Evolutionary conservation across 2,888 invertebrate species (phyloP).

Genomic region (Heliconius cydno): DNA sequence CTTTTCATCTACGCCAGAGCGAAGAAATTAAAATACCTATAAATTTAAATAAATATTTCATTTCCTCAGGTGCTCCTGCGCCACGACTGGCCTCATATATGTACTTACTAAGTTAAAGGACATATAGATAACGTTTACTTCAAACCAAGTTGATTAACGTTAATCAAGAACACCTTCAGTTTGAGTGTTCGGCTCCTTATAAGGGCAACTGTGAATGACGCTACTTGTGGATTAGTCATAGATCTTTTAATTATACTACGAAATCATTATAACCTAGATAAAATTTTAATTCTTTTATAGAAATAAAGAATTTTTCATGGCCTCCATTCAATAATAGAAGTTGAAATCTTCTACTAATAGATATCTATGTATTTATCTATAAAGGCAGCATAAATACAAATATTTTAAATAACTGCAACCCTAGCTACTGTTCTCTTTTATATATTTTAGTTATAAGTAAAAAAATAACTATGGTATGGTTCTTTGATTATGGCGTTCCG

Average conservation of each 20-base stretch:
- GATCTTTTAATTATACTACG: constrained; percentile 5
- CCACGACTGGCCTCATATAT: too few species aligned
- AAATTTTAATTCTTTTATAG: too few species aligned
- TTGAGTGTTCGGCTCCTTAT: constrained; percentile 25
- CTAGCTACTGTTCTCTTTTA: not conserved
- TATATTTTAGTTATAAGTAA: not conserved
- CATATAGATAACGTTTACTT: not conserved
- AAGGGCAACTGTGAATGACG: constrained; percentile 27
- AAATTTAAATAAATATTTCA: too few species aligned
- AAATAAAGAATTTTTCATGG: too few species aligned
- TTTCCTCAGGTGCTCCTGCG: too few species aligned
- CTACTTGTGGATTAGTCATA: constrained; percentile 32
- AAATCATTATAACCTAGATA: not conserved
- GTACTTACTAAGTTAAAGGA: too few species aligned
- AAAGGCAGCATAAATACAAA: not conserved
- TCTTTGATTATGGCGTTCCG: too few species aligned
- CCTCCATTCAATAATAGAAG: not conserved
- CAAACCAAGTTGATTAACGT: not conserved
- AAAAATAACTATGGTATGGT: too few species aligned
- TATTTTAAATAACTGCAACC: not conserved
- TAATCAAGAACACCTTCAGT: not conserved
- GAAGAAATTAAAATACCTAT: too few species aligned
- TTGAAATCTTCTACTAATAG: not conserved
- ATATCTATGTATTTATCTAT: not conserved
- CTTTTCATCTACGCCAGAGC: too few species aligned